Evolutionary conservation across 2,113 vertebrate genomes (phyloP), one percentile per base, ranked within the genome.

Genomic region (Microcebus jonahi): DNA sequence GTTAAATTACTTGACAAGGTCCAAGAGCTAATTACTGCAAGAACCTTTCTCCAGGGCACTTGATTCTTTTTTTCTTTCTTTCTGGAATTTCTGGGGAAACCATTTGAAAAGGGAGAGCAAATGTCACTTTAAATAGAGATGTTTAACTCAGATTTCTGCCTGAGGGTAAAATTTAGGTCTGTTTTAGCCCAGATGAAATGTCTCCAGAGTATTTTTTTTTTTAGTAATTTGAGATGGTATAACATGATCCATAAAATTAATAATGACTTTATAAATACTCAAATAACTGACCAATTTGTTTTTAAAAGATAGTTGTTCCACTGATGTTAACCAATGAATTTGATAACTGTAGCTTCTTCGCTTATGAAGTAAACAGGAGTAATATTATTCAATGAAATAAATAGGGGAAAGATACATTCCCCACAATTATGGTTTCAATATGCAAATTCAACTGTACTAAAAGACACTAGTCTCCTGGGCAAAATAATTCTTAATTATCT

Each of bases 81-180:
- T 98, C 98, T 99, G 98, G 98, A 98, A 99, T 99, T 99, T 99
- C 98, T 98, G 98, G 99, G 98, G 98, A 99, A 99, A 99, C 97
- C 98, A 98, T 98, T 99, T 98, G 98, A 99, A 98, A 99, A 98
- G 98, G 98, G 98, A 99, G 99, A 99, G 99, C 98, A 98, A 99
- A 98, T 99, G 99, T 99, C 99, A 99, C 98, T 98, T 98, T 98
- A 98, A 99, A 99, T 98, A 98, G 98, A 99, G 99, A 99, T 98
- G 99, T 99, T 99, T 98, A 99, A 99, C 98, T 99, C 98, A 98
- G 98, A 98, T 98, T 99, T 98, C 97, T 99, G 98, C 99, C 99
- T 98, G 85, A 98, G 98, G 99, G 98, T 98, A 98, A 99, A 98
- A 98, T 99, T 99, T 99, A 98, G 98, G 98, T 98, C 98, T 98